Evolutionary conservation across 2,888 invertebrate species (phyloP).

Genomic region (Ophion ellenae): DNA sequence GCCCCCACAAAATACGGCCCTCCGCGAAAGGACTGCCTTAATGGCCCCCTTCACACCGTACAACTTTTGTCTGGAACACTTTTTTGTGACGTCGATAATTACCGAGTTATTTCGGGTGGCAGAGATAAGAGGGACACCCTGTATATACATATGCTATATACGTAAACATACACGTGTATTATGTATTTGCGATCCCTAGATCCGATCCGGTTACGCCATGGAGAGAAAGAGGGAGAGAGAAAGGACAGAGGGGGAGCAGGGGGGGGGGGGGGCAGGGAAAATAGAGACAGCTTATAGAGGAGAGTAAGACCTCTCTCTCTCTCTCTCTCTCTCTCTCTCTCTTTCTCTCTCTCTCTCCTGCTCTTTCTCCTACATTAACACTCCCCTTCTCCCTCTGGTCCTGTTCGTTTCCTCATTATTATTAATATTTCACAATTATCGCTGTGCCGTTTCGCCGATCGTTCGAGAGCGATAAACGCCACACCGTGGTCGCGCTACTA

Average conservation of each 20-base stretch:
- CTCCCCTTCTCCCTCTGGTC: constrained; percentile 24
- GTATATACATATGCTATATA: background rate
- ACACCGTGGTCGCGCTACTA: constrained; percentile 14
- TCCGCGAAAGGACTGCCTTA: too few relatives aligned
- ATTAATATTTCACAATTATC: constrained; percentile 80
- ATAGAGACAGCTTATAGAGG: constrained; percentile 2
- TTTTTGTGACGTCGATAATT: too few relatives aligned
- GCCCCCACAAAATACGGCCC: too few relatives aligned
- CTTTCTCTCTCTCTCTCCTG: constrained; percentile 23
- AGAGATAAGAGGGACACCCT: too few relatives aligned
- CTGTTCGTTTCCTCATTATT: constrained; percentile 76
- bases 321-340: constrained; percentile 24
- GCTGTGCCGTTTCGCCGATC: constrained; percentile 73
- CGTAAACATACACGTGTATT: background rate
- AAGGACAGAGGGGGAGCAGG: constrained; percentile 2
- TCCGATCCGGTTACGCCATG: constrained; percentile 71
- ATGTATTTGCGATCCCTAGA: constrained; percentile 65
- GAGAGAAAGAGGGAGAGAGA: constrained; percentile 13
- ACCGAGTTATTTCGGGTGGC: too few relatives aligned
- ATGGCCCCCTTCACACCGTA: too few relatives aligned
- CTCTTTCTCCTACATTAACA: constrained; percentile 12
- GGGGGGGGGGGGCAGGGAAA: background rate
- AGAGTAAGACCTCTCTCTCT: constrained; percentile 26
- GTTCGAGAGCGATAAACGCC: constrained; percentile 68
- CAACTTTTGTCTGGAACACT: too few relatives aligned